Base-by-base conservation (phyloP, 2,113 vertebrate species). In the Bos indicus region DNA sequence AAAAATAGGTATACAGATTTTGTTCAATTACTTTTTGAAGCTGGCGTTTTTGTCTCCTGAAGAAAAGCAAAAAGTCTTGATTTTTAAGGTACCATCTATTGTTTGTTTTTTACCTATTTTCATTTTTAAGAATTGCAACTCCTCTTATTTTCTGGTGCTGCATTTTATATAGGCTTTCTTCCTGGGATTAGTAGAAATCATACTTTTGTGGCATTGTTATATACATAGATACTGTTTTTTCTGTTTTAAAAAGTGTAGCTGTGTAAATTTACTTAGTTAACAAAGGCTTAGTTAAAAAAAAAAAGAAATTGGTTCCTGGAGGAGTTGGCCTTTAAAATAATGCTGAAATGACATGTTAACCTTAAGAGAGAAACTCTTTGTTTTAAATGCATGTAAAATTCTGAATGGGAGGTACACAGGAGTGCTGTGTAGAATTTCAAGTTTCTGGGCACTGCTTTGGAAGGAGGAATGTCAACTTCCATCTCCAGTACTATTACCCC, bases 301-400 rank as follows among this genome's bases (percentile, higher is more conserved):
- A 59, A 92, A 90, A 59, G 5, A 51, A 54, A 54, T 30, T 85
- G n/a, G 40, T 96, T 96, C 23, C 88, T 92, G n/a, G 12, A 84
- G 67, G 48, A 83, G 9, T 40, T 96, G 64, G 1, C 30, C 86
- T 97, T 96, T 96, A 82, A 95, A 94, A 85, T 88, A 90, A 54
- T 89, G 51, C 81, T 33, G 33, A 96, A 92, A 91, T 67, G 71
- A 56, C 19, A 33, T 89, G 57, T 83, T 93, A 93, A 95, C 43
- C 78, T 93, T 95, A 78, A 80, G 46, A 90, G 9, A 95, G 8
- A n/a, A 86, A 71, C 6, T 77, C 15, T 96, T 67, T 59, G 43
- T 87, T 94, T 94, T 83, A 83, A 97, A 78, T 86, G 64, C 9
- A 51, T 83, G 33, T 56, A 26, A 89, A 82, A 57, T 82, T 92